Evolutionary conservation across 2,888 invertebrate species (phyloP).

Genomic region (Zonitis immaculata): DNA sequence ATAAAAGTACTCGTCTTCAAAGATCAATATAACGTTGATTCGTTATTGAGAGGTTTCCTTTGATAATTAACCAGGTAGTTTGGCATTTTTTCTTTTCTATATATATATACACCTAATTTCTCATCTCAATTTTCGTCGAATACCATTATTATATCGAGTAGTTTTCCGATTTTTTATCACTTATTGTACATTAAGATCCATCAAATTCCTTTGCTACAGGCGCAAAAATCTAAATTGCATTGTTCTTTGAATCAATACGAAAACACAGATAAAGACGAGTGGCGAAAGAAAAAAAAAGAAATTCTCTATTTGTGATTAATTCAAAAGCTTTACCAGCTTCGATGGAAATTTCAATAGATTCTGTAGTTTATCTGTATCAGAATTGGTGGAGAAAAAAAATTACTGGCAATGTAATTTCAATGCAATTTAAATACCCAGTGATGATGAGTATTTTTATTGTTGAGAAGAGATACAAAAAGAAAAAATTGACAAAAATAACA

Average conservation of each 20-base stretch:
- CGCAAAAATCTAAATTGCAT: neutral
- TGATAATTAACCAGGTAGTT: slow-evolving; percentile 15
- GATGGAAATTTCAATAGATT: neutral
- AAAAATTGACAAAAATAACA: neutral
- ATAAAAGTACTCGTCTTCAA: neutral
- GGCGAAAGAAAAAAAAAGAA: neutral
- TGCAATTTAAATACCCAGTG: neutral
- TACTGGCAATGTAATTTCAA: neutral
- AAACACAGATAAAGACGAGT: neutral
- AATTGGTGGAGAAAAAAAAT: neutral
- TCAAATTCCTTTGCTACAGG: neutral
- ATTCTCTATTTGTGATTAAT: neutral
- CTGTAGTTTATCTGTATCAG: neutral
- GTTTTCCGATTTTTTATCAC: neutral
- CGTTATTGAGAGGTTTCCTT: slow-evolving; percentile 4
- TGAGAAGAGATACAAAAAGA: neutral
- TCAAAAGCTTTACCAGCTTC: neutral
- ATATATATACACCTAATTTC: slow-evolving; percentile 7
- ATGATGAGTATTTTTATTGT: neutral
- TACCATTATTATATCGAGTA: neutral
- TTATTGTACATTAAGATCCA: neutral
- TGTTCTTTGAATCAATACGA: neutral
- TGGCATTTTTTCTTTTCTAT: slow-evolving; percentile 5
- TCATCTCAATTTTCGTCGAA: slow-evolving; percentile 5
- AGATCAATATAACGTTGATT: slow-evolving; percentile 16